Conservation (phyloP, 92 coral and sea anemone genomes). For the Palythoa grandiflora region DNA sequence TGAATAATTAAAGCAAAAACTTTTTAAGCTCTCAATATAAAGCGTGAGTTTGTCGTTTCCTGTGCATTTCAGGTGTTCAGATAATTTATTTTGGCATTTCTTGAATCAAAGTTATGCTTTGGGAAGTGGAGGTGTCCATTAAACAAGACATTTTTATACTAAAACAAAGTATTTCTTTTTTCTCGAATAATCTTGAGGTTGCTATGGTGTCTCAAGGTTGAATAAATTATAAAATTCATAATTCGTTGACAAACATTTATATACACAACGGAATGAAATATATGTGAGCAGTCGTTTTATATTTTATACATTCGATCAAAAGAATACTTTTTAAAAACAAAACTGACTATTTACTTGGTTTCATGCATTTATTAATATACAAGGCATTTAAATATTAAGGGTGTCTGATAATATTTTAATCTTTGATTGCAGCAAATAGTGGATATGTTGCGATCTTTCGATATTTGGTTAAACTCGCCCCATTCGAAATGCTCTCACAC, state of each 20-base stretch:
- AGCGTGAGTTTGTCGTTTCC: no score
- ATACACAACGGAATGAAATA: not conserved
- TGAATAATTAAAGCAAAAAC: no score
- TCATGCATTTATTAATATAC: not conserved
- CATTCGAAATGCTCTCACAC: no score
- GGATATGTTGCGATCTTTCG: not conserved
- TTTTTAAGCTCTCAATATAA: no score
- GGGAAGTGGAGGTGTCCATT: not conserved
- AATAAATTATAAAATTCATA: not conserved
- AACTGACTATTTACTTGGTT: not conserved
- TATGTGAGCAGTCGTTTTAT: not conserved
- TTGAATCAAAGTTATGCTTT: not conserved
- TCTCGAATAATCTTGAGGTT: not conserved
- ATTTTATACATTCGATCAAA: not conserved
- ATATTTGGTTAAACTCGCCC: not conserved
- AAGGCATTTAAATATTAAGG: not conserved
- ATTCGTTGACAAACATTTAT: not conserved
- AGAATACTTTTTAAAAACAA: not conserved
- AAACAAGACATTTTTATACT: not conserved
- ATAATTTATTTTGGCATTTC: not conserved
- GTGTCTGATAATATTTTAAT: not conserved
- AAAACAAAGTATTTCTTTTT: not conserved
- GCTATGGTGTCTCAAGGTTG: conserved; percentile 17
- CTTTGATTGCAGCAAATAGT: not conserved
- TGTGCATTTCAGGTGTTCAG: no score